Conservation (phyloP, 2,113 vertebrate species). For the Casuarius casuarius region DNA sequence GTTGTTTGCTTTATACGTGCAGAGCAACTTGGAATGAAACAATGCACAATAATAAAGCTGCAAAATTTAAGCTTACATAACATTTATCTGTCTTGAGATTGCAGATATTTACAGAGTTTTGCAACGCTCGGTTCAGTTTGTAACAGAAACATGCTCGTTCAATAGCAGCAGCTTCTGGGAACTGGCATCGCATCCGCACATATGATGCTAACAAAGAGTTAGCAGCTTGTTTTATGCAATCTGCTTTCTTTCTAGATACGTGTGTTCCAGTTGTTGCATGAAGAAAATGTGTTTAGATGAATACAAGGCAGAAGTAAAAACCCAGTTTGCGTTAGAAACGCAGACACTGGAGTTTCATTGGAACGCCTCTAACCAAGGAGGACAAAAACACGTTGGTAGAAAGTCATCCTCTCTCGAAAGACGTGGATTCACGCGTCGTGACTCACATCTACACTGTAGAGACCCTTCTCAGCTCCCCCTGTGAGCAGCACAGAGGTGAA, state of each 20-base stretch:
- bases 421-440: not conserved
- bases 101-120: not conserved
- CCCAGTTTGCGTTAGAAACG: not conserved
- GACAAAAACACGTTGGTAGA: not conserved
- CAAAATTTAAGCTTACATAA: conserved; percentile 28
- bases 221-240: conserved; percentile 25
- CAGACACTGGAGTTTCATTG: not conserved
- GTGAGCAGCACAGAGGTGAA: not conserved
- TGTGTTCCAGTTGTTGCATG: conserved; percentile 51
- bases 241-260: conserved; percentile 52
- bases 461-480: not conserved
- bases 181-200: conserved; percentile 40
- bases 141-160: not conserved
- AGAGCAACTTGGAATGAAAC: not conserved
- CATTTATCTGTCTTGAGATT: conserved; percentile 32
- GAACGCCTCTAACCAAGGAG: not conserved
- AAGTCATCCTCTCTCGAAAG: not conserved
- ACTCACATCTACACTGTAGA: not conserved
- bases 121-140: not conserved
- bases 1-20: conserved; percentile 33
- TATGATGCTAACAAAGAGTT: conserved; percentile 51
- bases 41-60: not conserved
- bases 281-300: not conserved
- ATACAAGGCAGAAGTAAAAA: not conserved
- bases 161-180: conserved; percentile 67